phyloP scores from a whole-genome alignment of 2,797 vertebrate genomes.

The Chelidonichthys spinosus region DNA sequence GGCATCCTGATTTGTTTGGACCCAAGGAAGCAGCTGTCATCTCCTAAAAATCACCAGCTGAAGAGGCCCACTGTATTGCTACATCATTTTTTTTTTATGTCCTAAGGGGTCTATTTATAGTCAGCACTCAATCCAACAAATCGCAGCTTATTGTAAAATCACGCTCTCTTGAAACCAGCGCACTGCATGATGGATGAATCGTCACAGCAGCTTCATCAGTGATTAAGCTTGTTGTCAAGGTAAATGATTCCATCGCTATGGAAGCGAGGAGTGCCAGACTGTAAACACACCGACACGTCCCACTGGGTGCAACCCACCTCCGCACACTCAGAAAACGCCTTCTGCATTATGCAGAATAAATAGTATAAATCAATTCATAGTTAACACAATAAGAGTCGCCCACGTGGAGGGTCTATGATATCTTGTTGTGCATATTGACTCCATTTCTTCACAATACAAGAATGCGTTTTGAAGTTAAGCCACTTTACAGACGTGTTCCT shows the following conservation, averaged over 20 bases:
- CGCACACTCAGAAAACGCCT: background rate
- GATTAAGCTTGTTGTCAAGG: constrained; percentile 43
- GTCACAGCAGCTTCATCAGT: background rate
- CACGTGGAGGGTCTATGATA: background rate
- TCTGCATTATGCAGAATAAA: constrained; percentile 7
- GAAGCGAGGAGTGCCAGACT: constrained; percentile 52
- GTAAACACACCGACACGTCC: constrained; percentile 64
- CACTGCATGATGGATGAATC: constrained; percentile 3
- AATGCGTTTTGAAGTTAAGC: background rate
- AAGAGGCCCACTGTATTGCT: background rate
- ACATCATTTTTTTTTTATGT: background rate
- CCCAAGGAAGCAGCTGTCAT: background rate
- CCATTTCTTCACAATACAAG: background rate
- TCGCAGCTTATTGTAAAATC: background rate
- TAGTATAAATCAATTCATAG: background rate
- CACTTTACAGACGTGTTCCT: background rate
- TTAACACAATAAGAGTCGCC: background rate
- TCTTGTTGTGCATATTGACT: background rate
- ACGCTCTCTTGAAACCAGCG: background rate
- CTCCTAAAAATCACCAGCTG: background rate
- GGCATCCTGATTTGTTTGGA: constrained; percentile 10
- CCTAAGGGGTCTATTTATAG: background rate
- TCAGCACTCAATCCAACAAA: background rate
- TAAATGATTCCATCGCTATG: constrained; percentile 64
- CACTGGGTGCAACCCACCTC: constrained; percentile 34